Evolutionary conservation across 2,797 vertebrate species (phyloP).

Genomic region (Heliangelus exortis): DNA sequence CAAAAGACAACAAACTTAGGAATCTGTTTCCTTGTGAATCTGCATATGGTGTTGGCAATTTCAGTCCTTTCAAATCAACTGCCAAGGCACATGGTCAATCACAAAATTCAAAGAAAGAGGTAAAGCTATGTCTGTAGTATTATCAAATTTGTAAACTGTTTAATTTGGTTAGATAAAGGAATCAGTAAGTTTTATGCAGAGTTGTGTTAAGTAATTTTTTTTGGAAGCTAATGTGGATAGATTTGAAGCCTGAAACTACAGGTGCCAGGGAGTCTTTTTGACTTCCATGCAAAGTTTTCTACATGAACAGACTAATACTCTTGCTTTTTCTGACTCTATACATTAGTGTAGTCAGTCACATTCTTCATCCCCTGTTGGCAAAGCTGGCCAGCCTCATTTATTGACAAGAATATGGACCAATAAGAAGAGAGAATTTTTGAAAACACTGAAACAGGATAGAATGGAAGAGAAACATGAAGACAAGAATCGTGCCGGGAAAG

Average conservation of each 20-base stretch:
- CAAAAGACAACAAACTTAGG: conserved; percentile 78
- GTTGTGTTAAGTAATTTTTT: not conserved
- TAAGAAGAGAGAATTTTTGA: conserved; percentile 84
- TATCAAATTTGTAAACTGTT: not conserved
- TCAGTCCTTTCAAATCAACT: conserved; percentile 75
- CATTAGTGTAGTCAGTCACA: conserved; percentile 77
- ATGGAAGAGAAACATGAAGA: conserved; percentile 76
- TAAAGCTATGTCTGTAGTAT: conserved; percentile 32
- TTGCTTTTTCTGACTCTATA: not conserved
- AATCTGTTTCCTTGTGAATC: conserved; percentile 72
- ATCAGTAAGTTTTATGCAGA: not conserved
- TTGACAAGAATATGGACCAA: conserved; percentile 79
- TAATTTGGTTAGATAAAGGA: not conserved
- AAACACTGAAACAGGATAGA: conserved; percentile 77
- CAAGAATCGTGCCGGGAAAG: conserved; percentile 60
- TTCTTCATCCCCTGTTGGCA: conserved; percentile 82
- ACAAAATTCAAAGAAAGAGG: conserved; percentile 76
- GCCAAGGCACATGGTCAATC: conserved; percentile 69
- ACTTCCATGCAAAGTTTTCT: not conserved
- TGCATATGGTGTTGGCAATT: conserved; percentile 69
- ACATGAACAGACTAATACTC: not conserved
- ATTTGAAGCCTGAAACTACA: not conserved
- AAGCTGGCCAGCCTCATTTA: conserved; percentile 78
- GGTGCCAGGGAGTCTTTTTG: not conserved
- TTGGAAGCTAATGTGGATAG: not conserved